Evolutionary conservation across 2,113 vertebrate genomes (phyloP).

Genomic region (Tamias sibiricus): DNA sequence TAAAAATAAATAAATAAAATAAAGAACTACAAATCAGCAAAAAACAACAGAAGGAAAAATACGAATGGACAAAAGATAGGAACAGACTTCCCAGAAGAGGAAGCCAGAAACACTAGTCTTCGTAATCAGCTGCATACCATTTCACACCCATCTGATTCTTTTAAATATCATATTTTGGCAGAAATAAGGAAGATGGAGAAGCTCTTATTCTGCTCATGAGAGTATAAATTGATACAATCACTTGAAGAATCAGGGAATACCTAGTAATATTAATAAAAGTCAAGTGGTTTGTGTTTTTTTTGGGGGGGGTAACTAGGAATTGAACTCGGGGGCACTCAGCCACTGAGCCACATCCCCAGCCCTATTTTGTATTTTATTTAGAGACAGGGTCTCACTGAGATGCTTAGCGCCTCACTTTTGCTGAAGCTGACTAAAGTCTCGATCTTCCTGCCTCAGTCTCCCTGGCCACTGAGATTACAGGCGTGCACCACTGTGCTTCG

Average conservation of each 20-base stretch:
- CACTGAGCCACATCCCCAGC: too few relatives aligned
- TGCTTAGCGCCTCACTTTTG: too few relatives aligned
- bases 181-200: neutral
- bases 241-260: constrained; percentile 1
- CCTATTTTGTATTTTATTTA: too few relatives aligned
- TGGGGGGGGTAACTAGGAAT: too few relatives aligned
- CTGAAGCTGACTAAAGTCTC: too few relatives aligned
- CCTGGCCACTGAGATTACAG: too few relatives aligned
- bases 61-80: neutral
- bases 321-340: too few relatives aligned
- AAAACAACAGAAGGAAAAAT: neutral
- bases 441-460: too few relatives aligned
- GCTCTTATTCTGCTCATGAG: neutral
- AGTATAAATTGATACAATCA: neutral
- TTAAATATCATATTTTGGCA: neutral
- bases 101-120: neutral
- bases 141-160: neutral
- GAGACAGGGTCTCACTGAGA: too few relatives aligned
- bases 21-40: neutral
- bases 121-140: neutral
- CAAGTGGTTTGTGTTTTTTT: too few relatives aligned
- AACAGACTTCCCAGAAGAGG: neutral
- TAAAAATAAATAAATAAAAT: too few relatives aligned
- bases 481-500: too few relatives aligned
- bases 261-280: neutral